These are phyloP conservation scores for Rhagophthalmus giganteus DNA, from an alignment of 2,888 invertebrate genomes.

Conservation along the genomic window DNA sequence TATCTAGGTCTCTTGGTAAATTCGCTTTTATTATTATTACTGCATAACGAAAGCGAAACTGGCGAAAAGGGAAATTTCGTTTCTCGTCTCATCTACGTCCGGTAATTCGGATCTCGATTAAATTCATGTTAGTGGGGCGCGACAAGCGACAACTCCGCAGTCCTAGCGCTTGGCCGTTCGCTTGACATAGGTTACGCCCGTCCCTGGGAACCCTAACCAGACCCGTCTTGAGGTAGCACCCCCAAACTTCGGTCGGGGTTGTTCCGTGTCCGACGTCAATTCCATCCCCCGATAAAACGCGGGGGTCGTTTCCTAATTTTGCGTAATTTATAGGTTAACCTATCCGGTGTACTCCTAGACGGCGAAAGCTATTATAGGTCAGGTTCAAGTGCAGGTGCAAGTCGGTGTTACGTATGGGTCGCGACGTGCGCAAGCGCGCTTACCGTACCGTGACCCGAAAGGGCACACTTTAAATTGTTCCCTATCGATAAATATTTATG, in stretches of 20 bases:
- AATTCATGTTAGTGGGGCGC: conserved; percentile 39
- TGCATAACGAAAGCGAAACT: conserved; percentile 32
- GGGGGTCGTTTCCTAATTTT: too few species aligned
- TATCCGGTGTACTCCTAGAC: too few species aligned
- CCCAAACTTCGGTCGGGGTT: conserved; percentile 2
- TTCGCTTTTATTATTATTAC: conserved; percentile 13
- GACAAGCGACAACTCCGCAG: conserved; percentile 40
- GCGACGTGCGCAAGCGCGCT: conserved; percentile 44
- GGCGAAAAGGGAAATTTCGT: conserved; percentile 25
- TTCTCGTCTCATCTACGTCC: conserved; percentile 25
- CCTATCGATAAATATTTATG: conserved; percentile 21
- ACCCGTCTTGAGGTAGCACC: conserved; percentile 32
- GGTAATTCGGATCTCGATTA: conserved; percentile 6
- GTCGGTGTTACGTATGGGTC: conserved; percentile 42
- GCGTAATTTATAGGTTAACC: too few species aligned
- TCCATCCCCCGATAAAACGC: too few species aligned
- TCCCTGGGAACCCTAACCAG: conserved; percentile 40
- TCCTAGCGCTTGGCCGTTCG: conserved; percentile 33
- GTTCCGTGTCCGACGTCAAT: too few species aligned
- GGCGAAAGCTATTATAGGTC: conserved; percentile 51
- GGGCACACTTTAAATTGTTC: conserved; percentile 12
- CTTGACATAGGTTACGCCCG: conserved; percentile 53
- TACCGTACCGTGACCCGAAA: conserved; percentile 27
- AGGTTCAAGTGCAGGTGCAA: conserved; percentile 57
- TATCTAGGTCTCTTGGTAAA: conserved; percentile 16